These are phyloP conservation scores for Neodiprion fabricii DNA, from an alignment of 1,140 invertebrate species.

Conservation along the genomic window DNA sequence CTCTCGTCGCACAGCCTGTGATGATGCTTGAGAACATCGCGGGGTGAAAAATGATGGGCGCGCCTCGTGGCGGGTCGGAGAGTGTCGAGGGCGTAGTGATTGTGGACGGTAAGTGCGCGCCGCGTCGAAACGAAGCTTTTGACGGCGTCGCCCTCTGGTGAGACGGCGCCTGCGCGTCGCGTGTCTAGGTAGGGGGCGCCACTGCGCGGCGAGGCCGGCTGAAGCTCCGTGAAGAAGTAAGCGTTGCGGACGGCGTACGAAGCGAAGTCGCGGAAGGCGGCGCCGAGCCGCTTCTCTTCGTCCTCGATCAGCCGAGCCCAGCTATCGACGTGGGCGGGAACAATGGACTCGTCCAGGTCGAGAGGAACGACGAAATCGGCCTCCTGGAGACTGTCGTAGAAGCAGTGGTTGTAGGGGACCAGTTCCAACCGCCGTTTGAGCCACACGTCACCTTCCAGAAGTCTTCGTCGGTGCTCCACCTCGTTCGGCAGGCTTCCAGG, in stretches of 20 bases:
- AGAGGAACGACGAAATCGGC: slow-evolving; percentile 72
- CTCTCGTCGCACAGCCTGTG: slow-evolving; percentile 48
- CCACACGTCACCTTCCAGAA: slow-evolving; percentile 66
- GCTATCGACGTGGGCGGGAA: slow-evolving; percentile 65
- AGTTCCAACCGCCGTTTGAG: slow-evolving; percentile 75
- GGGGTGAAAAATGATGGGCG: slow-evolving; percentile 54
- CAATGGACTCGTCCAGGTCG: slow-evolving; percentile 75
- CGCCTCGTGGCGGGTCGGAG: slow-evolving; percentile 64
- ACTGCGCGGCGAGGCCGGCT: slow-evolving; percentile 48
- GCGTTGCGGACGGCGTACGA: slow-evolving; percentile 72
- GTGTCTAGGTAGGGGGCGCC: slow-evolving; percentile 57
- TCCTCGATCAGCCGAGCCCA: slow-evolving; percentile 63
- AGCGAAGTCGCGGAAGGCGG: slow-evolving; percentile 58
- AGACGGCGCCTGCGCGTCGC: slow-evolving; percentile 64
- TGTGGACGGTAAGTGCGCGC: slow-evolving; percentile 73
- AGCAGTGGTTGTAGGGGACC: slow-evolving; percentile 77
- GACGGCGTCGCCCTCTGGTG: slow-evolving; percentile 69
- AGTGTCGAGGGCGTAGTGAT: slow-evolving; percentile 74
- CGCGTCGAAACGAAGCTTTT: slow-evolving; percentile 75
- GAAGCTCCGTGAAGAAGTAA: slow-evolving; percentile 66
- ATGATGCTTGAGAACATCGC: slow-evolving; percentile 52
- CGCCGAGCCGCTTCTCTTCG: slow-evolving; percentile 46
- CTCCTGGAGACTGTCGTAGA: slow-evolving; percentile 71
- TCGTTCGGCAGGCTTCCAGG: slow-evolving; percentile 59
- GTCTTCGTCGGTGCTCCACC: slow-evolving; percentile 40